Percentiles rank a stretch among this genome's conserved stretches.
These are phyloP conservation scores for Operophtera brumata DNA, from an alignment of 2,888 invertebrate genomes.

Conservation along the genomic window DNA sequence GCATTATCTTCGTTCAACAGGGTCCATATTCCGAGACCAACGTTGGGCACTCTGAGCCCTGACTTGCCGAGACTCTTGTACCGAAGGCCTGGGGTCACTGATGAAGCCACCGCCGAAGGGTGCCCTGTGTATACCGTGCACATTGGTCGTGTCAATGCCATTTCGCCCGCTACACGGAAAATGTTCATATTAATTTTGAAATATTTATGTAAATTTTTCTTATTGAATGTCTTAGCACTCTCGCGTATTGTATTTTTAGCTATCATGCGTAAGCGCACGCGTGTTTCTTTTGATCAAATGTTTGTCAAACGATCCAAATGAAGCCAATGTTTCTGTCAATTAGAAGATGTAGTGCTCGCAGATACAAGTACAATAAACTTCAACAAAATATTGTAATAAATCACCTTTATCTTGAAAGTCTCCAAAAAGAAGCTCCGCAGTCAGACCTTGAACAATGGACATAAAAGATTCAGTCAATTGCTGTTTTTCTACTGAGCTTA, in stretches of 20 bases:
- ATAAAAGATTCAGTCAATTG: slow-evolving; percentile 6
- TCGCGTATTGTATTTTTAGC: slow-evolving; percentile 6
- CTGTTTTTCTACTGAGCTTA: background rate
- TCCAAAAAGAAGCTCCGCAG: slow-evolving; percentile 21
- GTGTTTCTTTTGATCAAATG: background rate
- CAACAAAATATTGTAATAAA: background rate
- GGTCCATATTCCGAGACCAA: slow-evolving; percentile 96
- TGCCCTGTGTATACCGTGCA: slow-evolving; percentile 73
- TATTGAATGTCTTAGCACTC: background rate
- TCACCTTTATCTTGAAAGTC: slow-evolving; percentile 23
- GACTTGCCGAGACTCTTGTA: slow-evolving; percentile 98
- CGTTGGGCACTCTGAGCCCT: slow-evolving; percentile 95
- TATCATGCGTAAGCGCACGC: background rate
- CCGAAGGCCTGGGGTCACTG: slow-evolving; percentile 89
- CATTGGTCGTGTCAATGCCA: slow-evolving; percentile 71
- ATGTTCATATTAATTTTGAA: background rate
- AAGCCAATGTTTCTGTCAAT: background rate
- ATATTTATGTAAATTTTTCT: background rate
- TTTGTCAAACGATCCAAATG: too few relatives aligned
- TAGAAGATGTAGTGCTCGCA: background rate
- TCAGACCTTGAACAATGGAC: slow-evolving; percentile 15
- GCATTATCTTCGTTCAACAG: slow-evolving; percentile 92
- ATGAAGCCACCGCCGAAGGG: slow-evolving; percentile 83
- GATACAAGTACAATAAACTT: background rate
- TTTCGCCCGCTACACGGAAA: slow-evolving; percentile 54